A percentile compares a stretch with the other conserved stretches of the same genome.
phyloP scores from a whole-genome alignment of 2,888 invertebrate genomes.

The Rhamnusium bicolor region DNA sequence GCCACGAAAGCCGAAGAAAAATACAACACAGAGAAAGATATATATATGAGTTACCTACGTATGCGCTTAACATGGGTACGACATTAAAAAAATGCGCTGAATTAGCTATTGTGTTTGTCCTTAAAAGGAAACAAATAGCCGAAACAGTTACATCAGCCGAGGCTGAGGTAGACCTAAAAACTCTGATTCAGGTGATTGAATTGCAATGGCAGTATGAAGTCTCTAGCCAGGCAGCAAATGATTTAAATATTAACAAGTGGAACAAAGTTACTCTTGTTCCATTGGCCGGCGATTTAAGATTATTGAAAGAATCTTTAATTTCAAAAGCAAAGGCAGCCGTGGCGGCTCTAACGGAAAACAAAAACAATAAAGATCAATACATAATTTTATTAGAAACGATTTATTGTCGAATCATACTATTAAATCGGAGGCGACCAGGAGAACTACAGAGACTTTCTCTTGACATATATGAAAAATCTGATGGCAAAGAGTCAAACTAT shows the following conservation, averaged over 20 bases:
- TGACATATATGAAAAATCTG: conserved; percentile 17
- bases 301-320: conserved; percentile 18
- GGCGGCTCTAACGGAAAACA: too few relatives aligned
- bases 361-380: conserved; percentile 34
- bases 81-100: conserved; percentile 55
- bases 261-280: conserved; percentile 46
- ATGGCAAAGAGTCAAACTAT: conserved; percentile 15
- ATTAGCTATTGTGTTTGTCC: conserved; percentile 34
- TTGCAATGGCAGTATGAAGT: conserved; percentile 44
- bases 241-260: conserved; percentile 49
- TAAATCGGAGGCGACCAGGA: conserved; percentile 55
- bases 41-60: background rate
- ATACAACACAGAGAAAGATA: background rate
- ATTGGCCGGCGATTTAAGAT: conserved; percentile 35
- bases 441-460: conserved; percentile 49
- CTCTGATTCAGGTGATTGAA: conserved; percentile 45
- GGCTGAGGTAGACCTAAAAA: conserved; percentile 48
- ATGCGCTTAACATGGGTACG: conserved; percentile 53
- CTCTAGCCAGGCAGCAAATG: conserved; percentile 36
- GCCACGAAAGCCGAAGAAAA: background rate
- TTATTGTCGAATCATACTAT: conserved; percentile 52
- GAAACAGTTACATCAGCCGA: conserved; percentile 22
- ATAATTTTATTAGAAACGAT: conserved; percentile 47
- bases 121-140: background rate
- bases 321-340: too few relatives aligned